Base-by-base conservation (phyloP, 1,140 invertebrate species). In the Potamilus streckersoni region DNA sequence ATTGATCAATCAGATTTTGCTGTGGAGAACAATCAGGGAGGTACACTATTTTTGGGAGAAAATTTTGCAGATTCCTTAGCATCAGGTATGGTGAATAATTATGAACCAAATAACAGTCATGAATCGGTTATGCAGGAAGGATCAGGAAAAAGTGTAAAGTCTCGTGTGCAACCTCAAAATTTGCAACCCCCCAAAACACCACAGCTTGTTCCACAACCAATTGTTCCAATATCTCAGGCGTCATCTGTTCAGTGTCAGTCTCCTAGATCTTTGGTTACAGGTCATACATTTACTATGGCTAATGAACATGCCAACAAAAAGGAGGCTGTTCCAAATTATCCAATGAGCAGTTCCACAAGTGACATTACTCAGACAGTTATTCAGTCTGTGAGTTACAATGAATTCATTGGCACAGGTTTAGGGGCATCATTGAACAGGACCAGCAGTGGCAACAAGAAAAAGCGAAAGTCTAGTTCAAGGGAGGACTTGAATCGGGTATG, bases 201-300 rank as follows among this genome's bases (percentile, higher is more conserved):
- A 60, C 82, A 85, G 68, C 71, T 84, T 11, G 79, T 85, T 66
- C 84, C 82, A 15, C 82, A 85, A 61, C 81, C 84, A 31, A 83
- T 83, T 19, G 81, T 83, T 31, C 80, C 81, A 17, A 82, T 80
- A 27, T 81, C 82, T 55, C 81, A 79, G 58, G 71, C 79, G 2
- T 79, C 75, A 49, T 49, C 38, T 49, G 11, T 49, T 49, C 38
- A 49, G 38, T 49, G 38, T 49, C 38, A 11, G 6, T 49, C 38
- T 49, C 38, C 38, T 49, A 49, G 38, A 11, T 49, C 38, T 49
- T 49, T 8, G 38, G 38, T 49, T 49, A 49, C 38, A 49, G 38
- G 38, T 11, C 38, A 49, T 49, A 49, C 38, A 49, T 49, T 49
- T 49, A 49, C 38, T 49, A 49, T 49, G 38, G 38, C 38, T 49